Evolutionary conservation across 1,140 invertebrate species (phyloP).

Genomic region (Frieseomelitta varia): DNA sequence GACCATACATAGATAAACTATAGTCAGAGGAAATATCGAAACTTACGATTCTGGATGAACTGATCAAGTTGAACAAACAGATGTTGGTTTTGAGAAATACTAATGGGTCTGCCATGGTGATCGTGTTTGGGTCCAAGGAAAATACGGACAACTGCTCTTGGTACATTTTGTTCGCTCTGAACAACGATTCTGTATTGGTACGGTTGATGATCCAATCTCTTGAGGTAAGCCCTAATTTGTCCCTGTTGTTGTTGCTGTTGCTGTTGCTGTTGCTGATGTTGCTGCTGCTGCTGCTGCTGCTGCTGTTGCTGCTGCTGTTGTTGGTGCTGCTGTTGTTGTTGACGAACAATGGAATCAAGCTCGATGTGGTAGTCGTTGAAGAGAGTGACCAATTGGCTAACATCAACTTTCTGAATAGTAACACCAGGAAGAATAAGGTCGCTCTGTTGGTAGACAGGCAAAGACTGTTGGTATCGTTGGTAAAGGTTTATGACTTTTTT

Average conservation of each 20-base stretch:
- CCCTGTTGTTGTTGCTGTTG: slow-evolving; percentile 62
- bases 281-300: slow-evolving; percentile 53
- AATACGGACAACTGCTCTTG: slow-evolving; percentile 81
- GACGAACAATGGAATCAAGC: slow-evolving; percentile 76
- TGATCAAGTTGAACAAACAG: slow-evolving; percentile 87
- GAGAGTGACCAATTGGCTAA: slow-evolving; percentile 85
- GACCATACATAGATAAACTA: background rate
- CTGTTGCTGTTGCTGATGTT: background rate
- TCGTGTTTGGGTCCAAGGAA: slow-evolving; percentile 85
- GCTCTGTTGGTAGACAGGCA: slow-evolving; percentile 85
- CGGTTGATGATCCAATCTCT: slow-evolving; percentile 85
- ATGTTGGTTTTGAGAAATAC: slow-evolving; percentile 84
- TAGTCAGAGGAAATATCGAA: background rate
- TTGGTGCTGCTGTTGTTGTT: slow-evolving; percentile 46
- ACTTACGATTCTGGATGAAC: slow-evolving; percentile 84
- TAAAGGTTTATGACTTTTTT: slow-evolving; percentile 81
- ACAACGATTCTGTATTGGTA: slow-evolving; percentile 84
- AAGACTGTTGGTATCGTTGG: slow-evolving; percentile 82
- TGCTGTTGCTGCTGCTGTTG: slow-evolving; percentile 43
- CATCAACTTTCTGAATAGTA: slow-evolving; percentile 84
- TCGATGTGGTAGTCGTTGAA: slow-evolving; percentile 84
- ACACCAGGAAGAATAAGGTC: slow-evolving; percentile 86
- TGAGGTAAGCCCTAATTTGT: slow-evolving; percentile 74
- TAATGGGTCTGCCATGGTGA: slow-evolving; percentile 81
- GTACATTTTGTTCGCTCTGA: slow-evolving; percentile 77